Conservation (phyloP, 92 coral and sea anemone genomes). For the Bergia puertoricense region DNA sequence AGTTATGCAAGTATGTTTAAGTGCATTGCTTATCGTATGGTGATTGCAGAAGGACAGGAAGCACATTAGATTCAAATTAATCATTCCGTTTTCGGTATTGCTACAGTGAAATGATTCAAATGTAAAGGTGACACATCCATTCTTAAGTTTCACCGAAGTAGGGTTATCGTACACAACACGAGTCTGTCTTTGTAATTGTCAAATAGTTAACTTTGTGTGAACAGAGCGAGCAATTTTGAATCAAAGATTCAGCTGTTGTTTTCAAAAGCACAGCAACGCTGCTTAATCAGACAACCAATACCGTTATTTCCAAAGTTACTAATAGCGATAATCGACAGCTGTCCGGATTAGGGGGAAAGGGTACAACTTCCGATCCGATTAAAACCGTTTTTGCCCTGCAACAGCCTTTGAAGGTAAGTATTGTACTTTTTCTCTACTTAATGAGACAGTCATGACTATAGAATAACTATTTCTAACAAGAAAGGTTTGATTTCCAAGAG, state of each 20-base stretch:
- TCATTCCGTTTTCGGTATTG: not conserved
- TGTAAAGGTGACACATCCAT: not conserved
- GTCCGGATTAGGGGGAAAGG: not conserved
- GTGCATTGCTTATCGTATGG: not conserved
- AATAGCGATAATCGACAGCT: not conserved
- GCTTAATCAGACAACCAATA: not conserved
- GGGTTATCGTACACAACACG: not conserved
- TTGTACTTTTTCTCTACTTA: too few relatives aligned
- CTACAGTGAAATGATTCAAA: not conserved
- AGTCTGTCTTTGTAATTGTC: not conserved
- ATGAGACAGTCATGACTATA: not conserved
- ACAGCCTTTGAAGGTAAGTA: not conserved
- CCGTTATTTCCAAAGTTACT: not conserved
- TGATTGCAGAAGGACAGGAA: not conserved
- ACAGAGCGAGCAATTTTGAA: not conserved
- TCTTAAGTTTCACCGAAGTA: not conserved
- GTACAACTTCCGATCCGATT: not conserved
- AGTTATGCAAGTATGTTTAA: not conserved
- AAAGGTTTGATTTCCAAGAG: not conserved
- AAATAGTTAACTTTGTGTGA: not conserved
- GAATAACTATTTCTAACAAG: not conserved
- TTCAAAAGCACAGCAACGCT: not conserved
- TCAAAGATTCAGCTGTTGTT: not conserved
- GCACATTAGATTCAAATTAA: not conserved
- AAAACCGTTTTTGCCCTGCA: not conserved